A percentile compares a stretch with the other conserved stretches of the same genome.
Evolutionary conservation across 2,888 invertebrate genomes (phyloP).

Genomic region (Vandiemenella viatica): DNA sequence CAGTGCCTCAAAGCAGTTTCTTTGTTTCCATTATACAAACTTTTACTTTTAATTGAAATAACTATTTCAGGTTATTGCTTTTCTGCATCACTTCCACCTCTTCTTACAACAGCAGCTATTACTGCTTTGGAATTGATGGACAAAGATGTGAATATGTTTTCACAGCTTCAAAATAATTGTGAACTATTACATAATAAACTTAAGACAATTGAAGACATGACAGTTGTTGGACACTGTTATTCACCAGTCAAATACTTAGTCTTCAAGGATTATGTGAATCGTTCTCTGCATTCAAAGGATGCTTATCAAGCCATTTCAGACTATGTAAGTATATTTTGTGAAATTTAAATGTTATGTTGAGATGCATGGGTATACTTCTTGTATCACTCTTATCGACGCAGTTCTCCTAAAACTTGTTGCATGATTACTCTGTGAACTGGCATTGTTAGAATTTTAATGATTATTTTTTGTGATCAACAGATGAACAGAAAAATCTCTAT

Average conservation of each 20-base stretch:
- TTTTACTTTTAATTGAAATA: background rate
- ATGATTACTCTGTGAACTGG: too few species aligned
- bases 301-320: slow-evolving; percentile 17
- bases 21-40: too few species aligned
- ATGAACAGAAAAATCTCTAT: too few species aligned
- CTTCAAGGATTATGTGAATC: slow-evolving; percentile 28
- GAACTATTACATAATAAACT: slow-evolving; percentile 39
- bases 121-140: slow-evolving; percentile 62
- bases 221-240: slow-evolving; percentile 40
- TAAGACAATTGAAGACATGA: slow-evolving; percentile 30
- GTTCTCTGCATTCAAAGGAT: background rate
- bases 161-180: slow-evolving; percentile 42
- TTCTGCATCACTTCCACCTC: slow-evolving; percentile 89
- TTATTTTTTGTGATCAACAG: too few species aligned
- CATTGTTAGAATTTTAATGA: too few species aligned
- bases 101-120: slow-evolving; percentile 77
- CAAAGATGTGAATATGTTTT: slow-evolving; percentile 44
- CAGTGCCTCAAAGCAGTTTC: too few species aligned
- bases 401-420: too few species aligned
- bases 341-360: too few species aligned
- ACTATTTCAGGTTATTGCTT: slow-evolving; percentile 67
- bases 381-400: too few species aligned
- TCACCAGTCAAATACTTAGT: slow-evolving; percentile 66
- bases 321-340: slow-evolving; percentile 26
- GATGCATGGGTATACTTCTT: too few species aligned